Base-by-base conservation (phyloP, 2,888 invertebrate genomes). In the Archips crataeganus region DNA sequence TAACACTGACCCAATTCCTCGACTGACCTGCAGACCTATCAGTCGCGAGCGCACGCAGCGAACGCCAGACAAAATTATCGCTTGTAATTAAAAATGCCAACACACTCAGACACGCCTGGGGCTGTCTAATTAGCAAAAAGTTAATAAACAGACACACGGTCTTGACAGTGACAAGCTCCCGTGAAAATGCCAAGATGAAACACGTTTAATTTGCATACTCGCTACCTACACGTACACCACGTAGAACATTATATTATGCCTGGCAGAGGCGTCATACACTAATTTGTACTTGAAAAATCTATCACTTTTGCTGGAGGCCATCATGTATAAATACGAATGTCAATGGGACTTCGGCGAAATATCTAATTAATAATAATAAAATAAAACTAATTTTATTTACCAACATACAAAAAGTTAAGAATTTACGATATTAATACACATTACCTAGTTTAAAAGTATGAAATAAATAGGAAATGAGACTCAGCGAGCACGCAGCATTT, bases 61-160 rank as follows among this genome's bases (percentile, higher is more conserved):
- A 79, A 70, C 78, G 75, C 72, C 87, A 88, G 88, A 85, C 88
- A 82, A 85, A 87, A 88, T 92, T 91, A 92, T 91, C 87, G 86
- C 85, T 85, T 87, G 90, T 93, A 94, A 93, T 94, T 93, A 93
- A 93, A 94, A 94, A 94, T 91, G 90, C 94, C 92, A 92, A 93
- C 92, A 91, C 86, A 90, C 91, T 87, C 90, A 91, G 89, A 90
- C 91, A 85, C 82, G 89, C 88, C 87, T 85, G 82, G 84, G 83
- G 90, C 89, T 90, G 91, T 91, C 92, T 93, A 93, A 94, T 93
- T 94, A 93, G 91, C 92, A 94, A 93, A 93, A 94, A 93, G 93
- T 93, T 94, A 93, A 93, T 93, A 93, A 92, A 93, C 93, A 92
- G 90, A 91, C 92, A 85, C 87, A 87, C 87, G 85, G 76, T 88